phyloP scores from a whole-genome alignment of 2,113 vertebrate genomes.

The Xyliphius kryptos region DNA sequence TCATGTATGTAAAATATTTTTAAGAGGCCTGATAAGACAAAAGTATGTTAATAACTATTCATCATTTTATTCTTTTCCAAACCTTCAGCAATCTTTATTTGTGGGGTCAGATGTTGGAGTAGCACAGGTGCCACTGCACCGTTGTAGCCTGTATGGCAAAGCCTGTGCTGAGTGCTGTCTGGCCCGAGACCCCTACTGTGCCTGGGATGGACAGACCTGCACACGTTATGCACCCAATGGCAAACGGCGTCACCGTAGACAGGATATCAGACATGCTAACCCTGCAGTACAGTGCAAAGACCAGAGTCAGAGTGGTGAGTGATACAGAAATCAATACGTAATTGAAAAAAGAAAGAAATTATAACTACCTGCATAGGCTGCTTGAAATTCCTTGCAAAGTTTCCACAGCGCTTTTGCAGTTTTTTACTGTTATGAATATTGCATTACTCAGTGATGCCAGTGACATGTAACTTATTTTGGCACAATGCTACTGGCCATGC shows the following conservation, averaged over 20 bases:
- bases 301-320: constrained; percentile 77
- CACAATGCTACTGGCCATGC: no score
- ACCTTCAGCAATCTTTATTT: constrained; percentile 76
- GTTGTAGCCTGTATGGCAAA: constrained; percentile 79
- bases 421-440: no score
- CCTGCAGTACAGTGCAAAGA: constrained; percentile 80
- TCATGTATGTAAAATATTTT: no score
- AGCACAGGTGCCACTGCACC: constrained; percentile 79
- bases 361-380: no score
- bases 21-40: no score
- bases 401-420: no score
- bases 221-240: constrained; percentile 62
- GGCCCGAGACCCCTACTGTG: constrained; percentile 88
- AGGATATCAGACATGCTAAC: constrained; percentile 73
- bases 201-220: constrained; percentile 83
- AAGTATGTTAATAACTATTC: no score
- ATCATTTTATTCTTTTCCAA: background rate
- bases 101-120: constrained; percentile 77
- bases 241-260: constrained; percentile 77
- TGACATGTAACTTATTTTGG: no score
- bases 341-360: no score
- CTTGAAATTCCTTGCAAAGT: no score
- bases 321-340: constrained; percentile 27
- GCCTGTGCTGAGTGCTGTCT: constrained; percentile 91
- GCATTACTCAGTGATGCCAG: no score